Conservation (phyloP, 2,888 invertebrate species). For the Brachylomia viminalis region DNA sequence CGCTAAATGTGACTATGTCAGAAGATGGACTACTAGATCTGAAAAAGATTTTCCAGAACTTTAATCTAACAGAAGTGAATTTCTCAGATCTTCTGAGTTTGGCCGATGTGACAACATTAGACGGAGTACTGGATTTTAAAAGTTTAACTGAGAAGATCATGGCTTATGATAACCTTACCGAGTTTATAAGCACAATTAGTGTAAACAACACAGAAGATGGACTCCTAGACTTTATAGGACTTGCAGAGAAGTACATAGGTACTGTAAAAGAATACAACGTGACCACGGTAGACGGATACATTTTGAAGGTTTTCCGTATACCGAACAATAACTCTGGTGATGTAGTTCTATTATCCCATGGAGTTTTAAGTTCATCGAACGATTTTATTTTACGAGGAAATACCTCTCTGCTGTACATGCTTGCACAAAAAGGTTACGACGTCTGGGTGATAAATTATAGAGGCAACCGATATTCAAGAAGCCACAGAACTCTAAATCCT, state of each 20-base stretch:
- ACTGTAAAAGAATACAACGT: slow-evolving; percentile 33
- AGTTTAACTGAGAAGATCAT: slow-evolving; percentile 6
- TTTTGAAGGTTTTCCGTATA: slow-evolving; percentile 45
- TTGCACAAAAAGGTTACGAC: slow-evolving; percentile 37
- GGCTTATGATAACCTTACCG: background rate
- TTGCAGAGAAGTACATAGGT: slow-evolving; percentile 32
- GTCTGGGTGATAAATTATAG: slow-evolving; percentile 52
- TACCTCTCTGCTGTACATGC: slow-evolving; percentile 31
- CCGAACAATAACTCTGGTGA: slow-evolving; percentile 22
- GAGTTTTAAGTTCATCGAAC: slow-evolving; percentile 17
- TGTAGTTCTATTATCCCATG: slow-evolving; percentile 28
- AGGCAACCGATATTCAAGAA: slow-evolving; percentile 51
- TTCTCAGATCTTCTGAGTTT: slow-evolving; percentile 19
- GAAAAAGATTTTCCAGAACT: slow-evolving; percentile 1
- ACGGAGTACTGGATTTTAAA: slow-evolving; percentile 11
- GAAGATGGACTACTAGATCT: slow-evolving; percentile 1
- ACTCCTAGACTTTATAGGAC: slow-evolving; percentile 30
- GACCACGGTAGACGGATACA: slow-evolving; percentile 50
- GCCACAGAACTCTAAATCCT: slow-evolving; percentile 40
- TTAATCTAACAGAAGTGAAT: background rate
- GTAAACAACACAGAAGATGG: slow-evolving; percentile 19
- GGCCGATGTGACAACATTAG: background rate
- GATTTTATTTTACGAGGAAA: slow-evolving; percentile 38
- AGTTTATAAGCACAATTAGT: slow-evolving; percentile 9
- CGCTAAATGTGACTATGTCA: background rate